phyloP scores from a whole-genome alignment of 1,140 invertebrate genomes.

The Dendrolimus kikuchii region DNA sequence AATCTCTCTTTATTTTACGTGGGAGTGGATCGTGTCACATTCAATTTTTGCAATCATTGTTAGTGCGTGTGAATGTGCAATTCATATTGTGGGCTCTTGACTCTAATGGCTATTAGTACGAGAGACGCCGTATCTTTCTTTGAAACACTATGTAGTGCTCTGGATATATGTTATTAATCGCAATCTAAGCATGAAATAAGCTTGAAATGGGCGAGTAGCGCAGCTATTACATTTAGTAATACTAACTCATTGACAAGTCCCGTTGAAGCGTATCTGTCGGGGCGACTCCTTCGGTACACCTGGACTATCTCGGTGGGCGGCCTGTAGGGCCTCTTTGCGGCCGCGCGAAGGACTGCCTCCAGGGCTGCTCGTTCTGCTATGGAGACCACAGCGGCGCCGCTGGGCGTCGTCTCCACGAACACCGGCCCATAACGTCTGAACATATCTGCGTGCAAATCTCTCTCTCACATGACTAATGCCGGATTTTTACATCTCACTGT shows the following conservation, averaged over 20 bases:
- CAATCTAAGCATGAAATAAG: no score
- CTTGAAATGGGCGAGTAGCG: no score
- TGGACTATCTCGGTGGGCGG: slow-evolving; percentile 88
- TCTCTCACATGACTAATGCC: slow-evolving; percentile 35
- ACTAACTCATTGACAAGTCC: slow-evolving; percentile 86
- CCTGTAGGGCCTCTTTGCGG: slow-evolving; percentile 82
- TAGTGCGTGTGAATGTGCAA: no score
- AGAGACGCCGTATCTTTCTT: no score
- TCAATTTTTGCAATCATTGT: no score
- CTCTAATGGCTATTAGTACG: no score
- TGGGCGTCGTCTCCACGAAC: slow-evolving; percentile 83
- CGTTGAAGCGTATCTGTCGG: slow-evolving; percentile 84
- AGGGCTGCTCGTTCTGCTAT: slow-evolving; percentile 84
- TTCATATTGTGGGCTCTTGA: no score
- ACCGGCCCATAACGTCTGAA: slow-evolving; percentile 81
- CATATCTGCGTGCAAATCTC: slow-evolving; percentile 75
- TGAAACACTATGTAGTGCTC: no score
- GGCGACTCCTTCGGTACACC: slow-evolving; percentile 81
- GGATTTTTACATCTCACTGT: slow-evolving; percentile 2
- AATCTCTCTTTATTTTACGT: no score
- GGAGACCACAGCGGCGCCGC: slow-evolving; percentile 83
- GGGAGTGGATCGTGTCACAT: no score
- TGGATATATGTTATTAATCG: no score
- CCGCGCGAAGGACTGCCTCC: slow-evolving; percentile 81
- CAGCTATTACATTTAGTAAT: neutral